These are phyloP conservation scores for Hydrolagus colliei DNA, from an alignment of 2,797 vertebrate species.

Conservation along the genomic window DNA sequence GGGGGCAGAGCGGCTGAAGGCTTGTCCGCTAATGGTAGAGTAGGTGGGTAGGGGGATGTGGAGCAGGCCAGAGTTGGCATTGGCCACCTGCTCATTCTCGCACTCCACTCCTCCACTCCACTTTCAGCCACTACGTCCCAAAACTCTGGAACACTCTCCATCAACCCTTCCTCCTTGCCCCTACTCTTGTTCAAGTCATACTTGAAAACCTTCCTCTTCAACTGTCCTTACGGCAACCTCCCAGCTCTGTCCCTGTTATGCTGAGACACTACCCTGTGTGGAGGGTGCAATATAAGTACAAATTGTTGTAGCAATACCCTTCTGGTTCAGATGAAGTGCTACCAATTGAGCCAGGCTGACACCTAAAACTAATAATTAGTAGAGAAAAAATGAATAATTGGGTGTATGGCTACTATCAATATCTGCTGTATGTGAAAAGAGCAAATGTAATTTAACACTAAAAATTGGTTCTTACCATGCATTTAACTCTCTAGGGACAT, in stretches of 20 bases:
- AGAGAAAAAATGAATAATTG: neutral
- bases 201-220: neutral
- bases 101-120: too few species aligned
- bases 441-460: neutral
- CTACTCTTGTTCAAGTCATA: too few species aligned
- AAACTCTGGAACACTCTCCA: too few species aligned
- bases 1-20: too few species aligned
- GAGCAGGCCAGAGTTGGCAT: too few species aligned
- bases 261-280: neutral
- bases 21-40: too few species aligned
- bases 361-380: neutral
- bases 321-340: neutral
- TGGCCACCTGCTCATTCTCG: too few species aligned
- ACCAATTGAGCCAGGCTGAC: neutral
- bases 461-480: neutral
- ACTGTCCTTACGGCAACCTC: neutral
- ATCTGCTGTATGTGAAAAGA: neutral
- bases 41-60: too few species aligned
- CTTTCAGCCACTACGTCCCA: too few species aligned
- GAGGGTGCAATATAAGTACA: neutral
- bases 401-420: neutral
- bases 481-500: neutral
- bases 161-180: too few species aligned
- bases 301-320: too few species aligned
- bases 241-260: neutral